Percentiles rank a stretch among this genome's conserved stretches.
Evolutionary conservation across 2,797 vertebrate species (phyloP).

Genomic region (Gymnothorax reevesii): DNA sequence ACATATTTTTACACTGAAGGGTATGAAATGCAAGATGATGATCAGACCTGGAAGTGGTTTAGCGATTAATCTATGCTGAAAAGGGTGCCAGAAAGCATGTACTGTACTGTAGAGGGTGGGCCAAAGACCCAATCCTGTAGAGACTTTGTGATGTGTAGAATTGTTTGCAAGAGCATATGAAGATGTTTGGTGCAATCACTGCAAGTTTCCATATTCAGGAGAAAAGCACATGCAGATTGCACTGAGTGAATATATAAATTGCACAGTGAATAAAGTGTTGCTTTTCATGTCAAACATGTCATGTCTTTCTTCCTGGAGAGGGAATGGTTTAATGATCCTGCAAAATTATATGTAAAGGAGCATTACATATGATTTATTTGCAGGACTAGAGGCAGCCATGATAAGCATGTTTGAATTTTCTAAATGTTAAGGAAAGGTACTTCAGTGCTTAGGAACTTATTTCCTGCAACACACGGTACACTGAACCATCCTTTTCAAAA

Average conservation of each 20-base stretch:
- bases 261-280: constrained; percentile 35
- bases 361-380: background rate
- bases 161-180: constrained; percentile 16
- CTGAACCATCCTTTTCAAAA: too few species aligned
- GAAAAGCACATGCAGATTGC: constrained; percentile 17
- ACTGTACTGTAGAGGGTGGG: constrained; percentile 22
- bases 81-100: constrained; percentile 9
- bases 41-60: background rate
- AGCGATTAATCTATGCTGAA: constrained; percentile 11
- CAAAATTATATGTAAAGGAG: background rate
- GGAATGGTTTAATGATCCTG: background rate
- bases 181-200: background rate
- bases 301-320: background rate
- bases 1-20: constrained; percentile 9
- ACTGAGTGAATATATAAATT: constrained; percentile 20
- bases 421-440: too few species aligned
- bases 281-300: constrained; percentile 10
- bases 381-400: too few species aligned
- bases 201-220: constrained; percentile 9
- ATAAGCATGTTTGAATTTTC: too few species aligned
- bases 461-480: too few species aligned
- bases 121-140: constrained; percentile 25
- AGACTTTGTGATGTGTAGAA: constrained; percentile 8
- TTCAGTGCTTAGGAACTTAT: too few species aligned
- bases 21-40: constrained; percentile 2